Percentiles rank a stretch among this genome's conserved stretches.
phyloP scores from a whole-genome alignment of 2,888 invertebrate species.

The Hofmannophila pseudospretella region DNA sequence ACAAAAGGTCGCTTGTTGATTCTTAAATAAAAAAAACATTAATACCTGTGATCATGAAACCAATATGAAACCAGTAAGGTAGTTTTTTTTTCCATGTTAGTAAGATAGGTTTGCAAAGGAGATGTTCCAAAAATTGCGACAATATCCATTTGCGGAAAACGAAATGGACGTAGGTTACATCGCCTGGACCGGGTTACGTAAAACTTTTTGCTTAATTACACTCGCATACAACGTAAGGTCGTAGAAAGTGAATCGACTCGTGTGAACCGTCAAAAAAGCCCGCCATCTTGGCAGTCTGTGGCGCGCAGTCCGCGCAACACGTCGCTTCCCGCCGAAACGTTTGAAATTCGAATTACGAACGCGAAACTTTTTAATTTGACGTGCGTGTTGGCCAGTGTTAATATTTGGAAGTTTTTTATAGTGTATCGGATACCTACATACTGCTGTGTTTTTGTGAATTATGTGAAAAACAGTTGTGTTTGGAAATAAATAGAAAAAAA shows the following conservation, averaged over 20 bases:
- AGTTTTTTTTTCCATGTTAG: too few species aligned
- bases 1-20: too few species aligned
- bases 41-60: too few species aligned
- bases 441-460: constrained; percentile 56
- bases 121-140: too few species aligned
- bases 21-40: too few species aligned
- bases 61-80: too few species aligned
- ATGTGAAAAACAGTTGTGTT: constrained; percentile 58
- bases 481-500: constrained; percentile 26
- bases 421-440: constrained; percentile 39
- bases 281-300: constrained; percentile 74
- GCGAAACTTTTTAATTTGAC: constrained; percentile 31
- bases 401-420: constrained; percentile 19
- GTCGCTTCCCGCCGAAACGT: constrained; percentile 65
- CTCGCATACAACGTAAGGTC: constrained; percentile 73
- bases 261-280: constrained; percentile 76
- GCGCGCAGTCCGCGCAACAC: constrained; percentile 61
- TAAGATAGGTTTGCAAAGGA: too few species aligned
- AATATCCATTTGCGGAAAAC: too few species aligned
- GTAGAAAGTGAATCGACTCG: constrained; percentile 77
- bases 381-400: constrained; percentile 52
- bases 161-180: constrained; percentile 59
- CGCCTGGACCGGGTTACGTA: constrained; percentile 56
- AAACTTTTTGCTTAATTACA: constrained; percentile 72
- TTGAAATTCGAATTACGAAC: constrained; percentile 47